Conservation (phyloP, 2,113 vertebrate genomes). For the Aix galericulata region DNA sequence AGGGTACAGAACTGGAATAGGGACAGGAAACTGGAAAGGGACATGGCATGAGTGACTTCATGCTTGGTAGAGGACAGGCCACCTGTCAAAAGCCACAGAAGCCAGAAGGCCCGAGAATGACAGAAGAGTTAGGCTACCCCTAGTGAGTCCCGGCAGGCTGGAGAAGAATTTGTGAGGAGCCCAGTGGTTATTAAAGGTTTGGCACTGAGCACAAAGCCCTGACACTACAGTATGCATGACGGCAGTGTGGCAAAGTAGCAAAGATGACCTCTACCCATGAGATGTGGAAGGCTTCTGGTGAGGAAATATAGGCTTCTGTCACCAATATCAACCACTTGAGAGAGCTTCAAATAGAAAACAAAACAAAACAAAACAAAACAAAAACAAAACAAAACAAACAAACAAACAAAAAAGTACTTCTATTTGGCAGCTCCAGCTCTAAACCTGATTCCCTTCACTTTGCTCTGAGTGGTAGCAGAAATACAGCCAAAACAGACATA, state of each 20-base stretch:
- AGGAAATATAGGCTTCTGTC: neutral
- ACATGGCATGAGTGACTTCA: neutral
- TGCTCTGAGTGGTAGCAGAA: conserved; percentile 12
- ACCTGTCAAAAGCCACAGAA: neutral
- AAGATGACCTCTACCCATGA: neutral
- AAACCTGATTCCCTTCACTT: neutral
- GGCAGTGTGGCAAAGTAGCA: too few relatives aligned
- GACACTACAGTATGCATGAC: neutral
- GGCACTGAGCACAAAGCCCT: neutral
- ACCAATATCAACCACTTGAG: neutral
- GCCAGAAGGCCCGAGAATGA: neutral
- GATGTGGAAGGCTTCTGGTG: neutral
- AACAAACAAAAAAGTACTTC: neutral
- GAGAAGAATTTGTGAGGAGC: neutral
- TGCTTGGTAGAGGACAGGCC: too few relatives aligned
- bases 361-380: too few relatives aligned
- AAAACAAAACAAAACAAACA: neutral
- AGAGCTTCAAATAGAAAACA: neutral
- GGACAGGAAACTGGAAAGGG: neutral
- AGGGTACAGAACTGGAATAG: neutral
- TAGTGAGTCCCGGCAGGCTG: neutral
- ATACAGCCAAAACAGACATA: neutral
- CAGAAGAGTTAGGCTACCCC: neutral
- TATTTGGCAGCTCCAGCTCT: neutral
- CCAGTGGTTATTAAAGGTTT: neutral